Evolutionary conservation across 2,888 invertebrate genomes (phyloP), one percentile per base, ranked within the genome.

Genomic region (Nasonovia ribisnigri): DNA sequence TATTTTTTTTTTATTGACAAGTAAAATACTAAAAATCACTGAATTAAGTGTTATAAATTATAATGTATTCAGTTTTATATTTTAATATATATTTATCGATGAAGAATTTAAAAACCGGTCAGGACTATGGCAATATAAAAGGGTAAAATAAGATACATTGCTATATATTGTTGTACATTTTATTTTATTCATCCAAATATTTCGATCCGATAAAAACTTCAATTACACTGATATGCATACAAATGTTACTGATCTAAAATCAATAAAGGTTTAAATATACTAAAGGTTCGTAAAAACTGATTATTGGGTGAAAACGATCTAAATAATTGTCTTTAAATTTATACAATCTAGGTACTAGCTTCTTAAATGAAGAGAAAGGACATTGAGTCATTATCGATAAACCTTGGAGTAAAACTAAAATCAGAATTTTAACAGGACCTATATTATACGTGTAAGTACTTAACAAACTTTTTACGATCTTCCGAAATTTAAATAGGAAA

Each of bases 381-480:
- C 46, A 92, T 87, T 92, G 48, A 92, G 46, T 60, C 86, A 91
- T 92, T 87, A 36, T 87, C 86, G n/a, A 42, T 84, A 77, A 60
- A 92, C 43, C 84, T 43, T 57, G 91, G 86, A 57, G 86, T 46
- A 46, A 84, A 51, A 77, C 29, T 60, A 77, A 36, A 77, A 77
- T 77, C 36, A 84, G 84, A 86, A 57, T 57, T 57, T 91, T 24
- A 86, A 86, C 91, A 90, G 43, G 29, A 91, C 84, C 51, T 5
- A 77, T 77, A 36, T 36, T 77, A 77, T 77, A 77, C 42, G 3
- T 8, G 36, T 77, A 51, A 20, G 54, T 51, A 86, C 86, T 3
- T 60, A 92, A 92, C 57, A 46, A n/a, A 87, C n/a, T 60, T 87
- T 92, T 86, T 92, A 92, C n/a, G 86, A 60, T 92, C 86, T 86